Evolutionary conservation across 2,797 vertebrate species (phyloP).

Genomic region (Typhlichthys eigenmanni): DNA sequence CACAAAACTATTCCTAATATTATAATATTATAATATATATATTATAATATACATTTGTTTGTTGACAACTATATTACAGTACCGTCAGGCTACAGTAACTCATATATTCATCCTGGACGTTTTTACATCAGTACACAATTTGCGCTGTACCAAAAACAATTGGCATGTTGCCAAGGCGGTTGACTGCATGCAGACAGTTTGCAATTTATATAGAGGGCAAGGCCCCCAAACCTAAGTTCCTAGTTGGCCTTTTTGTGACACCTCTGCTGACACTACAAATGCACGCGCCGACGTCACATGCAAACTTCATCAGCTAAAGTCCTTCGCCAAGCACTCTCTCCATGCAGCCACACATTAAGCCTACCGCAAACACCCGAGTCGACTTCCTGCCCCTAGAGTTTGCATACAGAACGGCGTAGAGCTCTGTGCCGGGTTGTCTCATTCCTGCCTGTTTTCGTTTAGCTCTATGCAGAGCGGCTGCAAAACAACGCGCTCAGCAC

Average conservation of each 20-base stretch:
- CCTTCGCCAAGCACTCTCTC: constrained; percentile 31
- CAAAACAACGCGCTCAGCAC: constrained; percentile 70
- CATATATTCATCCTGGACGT: neutral
- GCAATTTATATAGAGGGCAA: constrained; percentile 7
- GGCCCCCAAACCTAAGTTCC: neutral
- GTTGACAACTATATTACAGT: neutral
- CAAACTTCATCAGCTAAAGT: constrained; percentile 29
- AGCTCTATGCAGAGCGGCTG: constrained; percentile 31
- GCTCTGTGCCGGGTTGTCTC: constrained; percentile 16
- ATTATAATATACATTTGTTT: neutral
- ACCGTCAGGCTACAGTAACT: neutral
- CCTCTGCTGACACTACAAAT: constrained; percentile 39
- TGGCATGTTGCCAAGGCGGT: neutral
- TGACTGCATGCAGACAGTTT: too few relatives aligned
- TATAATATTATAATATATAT: neutral
- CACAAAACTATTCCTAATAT: neutral
- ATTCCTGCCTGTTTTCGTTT: constrained; percentile 56
- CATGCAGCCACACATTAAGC: constrained; percentile 20
- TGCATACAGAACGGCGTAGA: constrained; percentile 19
- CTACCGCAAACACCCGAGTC: constrained; percentile 34
- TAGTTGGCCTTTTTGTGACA: constrained; percentile 34
- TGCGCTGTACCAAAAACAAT: neutral
- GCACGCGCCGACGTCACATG: constrained; percentile 29
- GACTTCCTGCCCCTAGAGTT: constrained; percentile 18
- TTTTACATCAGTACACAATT: neutral